Conservation (phyloP, 2,888 invertebrate species). For the Agriopis leucophaearia region DNA sequence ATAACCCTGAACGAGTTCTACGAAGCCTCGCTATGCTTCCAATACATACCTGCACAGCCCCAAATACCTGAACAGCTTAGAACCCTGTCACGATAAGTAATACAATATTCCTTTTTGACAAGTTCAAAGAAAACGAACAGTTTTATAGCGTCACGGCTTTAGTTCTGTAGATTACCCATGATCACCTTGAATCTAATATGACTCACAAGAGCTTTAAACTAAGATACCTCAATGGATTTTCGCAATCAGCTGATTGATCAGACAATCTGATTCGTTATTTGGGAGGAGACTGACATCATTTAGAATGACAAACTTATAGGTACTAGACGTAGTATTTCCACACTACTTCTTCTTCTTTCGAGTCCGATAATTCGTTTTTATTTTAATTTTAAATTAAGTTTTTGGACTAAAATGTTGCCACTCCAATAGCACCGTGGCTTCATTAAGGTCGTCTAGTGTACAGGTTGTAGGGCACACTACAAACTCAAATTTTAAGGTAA, state of each 20-base stretch:
- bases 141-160: slow-evolving; percentile 7
- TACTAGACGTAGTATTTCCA: too few species aligned
- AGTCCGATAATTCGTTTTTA: too few species aligned
- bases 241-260: slow-evolving; percentile 43
- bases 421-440: too few species aligned
- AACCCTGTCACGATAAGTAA: slow-evolving; percentile 16
- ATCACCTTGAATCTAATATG: slow-evolving; percentile 36
- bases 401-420: too few species aligned
- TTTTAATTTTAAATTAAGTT: too few species aligned
- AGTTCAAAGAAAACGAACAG: background rate
- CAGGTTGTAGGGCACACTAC: too few species aligned
- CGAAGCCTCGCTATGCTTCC: slow-evolving; percentile 37
- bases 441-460: too few species aligned
- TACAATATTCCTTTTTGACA: background rate
- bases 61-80: background rate
- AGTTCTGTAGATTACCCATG: slow-evolving; percentile 2
- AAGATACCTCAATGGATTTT: slow-evolving; percentile 35
- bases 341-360: too few species aligned
- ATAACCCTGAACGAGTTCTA: slow-evolving; percentile 47
- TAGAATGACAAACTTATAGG: too few species aligned
- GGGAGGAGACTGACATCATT: too few species aligned
- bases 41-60: slow-evolving; percentile 13
- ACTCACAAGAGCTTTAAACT: slow-evolving; percentile 37
- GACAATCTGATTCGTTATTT: slow-evolving; percentile 16
- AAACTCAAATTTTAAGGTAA: too few species aligned